Evolutionary conservation across 2,797 vertebrate species (phyloP).

Genomic region (Taeniopygia guttata): DNA sequence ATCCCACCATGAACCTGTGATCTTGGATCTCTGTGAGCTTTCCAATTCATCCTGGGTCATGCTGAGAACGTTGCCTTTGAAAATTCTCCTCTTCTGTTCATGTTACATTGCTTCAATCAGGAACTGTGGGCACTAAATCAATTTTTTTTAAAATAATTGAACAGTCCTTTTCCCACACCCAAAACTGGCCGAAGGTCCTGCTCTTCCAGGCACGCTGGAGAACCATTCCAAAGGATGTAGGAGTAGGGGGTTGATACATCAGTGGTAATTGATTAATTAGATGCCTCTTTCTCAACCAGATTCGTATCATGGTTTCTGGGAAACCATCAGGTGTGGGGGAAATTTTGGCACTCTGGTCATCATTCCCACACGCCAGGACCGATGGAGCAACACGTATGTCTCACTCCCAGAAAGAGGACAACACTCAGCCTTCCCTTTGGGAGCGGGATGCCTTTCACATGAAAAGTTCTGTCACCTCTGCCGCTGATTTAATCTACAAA

Average conservation of each 20-base stretch:
- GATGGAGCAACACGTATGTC: neutral
- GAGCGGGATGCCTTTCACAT: neutral
- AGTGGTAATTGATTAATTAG: neutral
- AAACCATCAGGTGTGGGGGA: neutral
- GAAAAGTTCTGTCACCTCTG: neutral
- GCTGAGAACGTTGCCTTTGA: neutral
- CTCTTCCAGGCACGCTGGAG: neutral
- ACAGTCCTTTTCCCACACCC: neutral
- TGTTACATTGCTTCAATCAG: neutral
- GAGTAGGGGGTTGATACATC: neutral
- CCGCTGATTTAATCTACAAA: neutral
- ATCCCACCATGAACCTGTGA: neutral
- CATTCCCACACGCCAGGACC: neutral
- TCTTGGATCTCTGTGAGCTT: neutral
- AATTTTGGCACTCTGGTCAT: neutral
- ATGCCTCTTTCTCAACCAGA: slow-evolving; percentile 44
- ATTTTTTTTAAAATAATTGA: rapidly evolving
- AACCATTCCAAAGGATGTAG: neutral
- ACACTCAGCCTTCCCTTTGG: neutral
- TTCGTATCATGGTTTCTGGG: slow-evolving; percentile 44
- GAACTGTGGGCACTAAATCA: neutral
- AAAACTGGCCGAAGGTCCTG: neutral
- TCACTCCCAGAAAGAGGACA: neutral
- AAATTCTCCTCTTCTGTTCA: neutral
- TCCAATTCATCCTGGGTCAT: neutral